These are phyloP conservation scores for Vicugna pacos DNA, from an alignment of 2,113 vertebrate species.

Conservation along the genomic window DNA sequence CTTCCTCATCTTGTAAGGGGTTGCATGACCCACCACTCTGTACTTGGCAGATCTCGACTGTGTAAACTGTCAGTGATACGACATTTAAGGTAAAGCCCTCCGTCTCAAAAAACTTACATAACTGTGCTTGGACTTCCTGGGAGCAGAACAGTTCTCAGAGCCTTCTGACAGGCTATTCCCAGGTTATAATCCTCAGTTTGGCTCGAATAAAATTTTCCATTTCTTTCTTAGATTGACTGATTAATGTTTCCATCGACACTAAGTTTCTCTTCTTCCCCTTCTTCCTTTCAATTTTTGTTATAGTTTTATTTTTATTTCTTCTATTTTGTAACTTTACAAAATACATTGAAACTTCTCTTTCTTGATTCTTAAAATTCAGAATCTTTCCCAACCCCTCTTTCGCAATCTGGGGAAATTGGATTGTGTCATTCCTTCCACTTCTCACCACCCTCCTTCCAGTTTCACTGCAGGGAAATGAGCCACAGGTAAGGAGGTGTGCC, in stretches of 20 bases:
- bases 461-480: neutral
- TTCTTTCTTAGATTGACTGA: neutral
- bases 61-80: neutral
- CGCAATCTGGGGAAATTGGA: neutral
- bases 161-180: neutral
- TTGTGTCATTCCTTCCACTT: neutral
- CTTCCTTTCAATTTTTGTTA: slow-evolving; percentile 4
- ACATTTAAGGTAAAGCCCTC: neutral
- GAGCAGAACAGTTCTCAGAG: neutral
- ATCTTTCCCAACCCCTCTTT: neutral
- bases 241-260: neutral
- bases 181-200: neutral
- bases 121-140: neutral
- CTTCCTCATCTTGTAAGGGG: neutral
- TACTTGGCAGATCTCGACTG: neutral
- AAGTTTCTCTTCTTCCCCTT: slow-evolving; percentile 6
- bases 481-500: neutral
- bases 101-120: neutral
- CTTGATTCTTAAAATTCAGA: neutral
- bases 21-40: neutral
- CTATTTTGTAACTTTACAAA: slow-evolving; percentile 33
- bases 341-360: slow-evolving; percentile 35
- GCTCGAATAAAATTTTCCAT: neutral
- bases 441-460: neutral
- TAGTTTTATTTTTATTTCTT: slow-evolving; percentile 30